Evolutionary conservation across 2,888 invertebrate species (phyloP).

Genomic region (Agrochola lychnidis): DNA sequence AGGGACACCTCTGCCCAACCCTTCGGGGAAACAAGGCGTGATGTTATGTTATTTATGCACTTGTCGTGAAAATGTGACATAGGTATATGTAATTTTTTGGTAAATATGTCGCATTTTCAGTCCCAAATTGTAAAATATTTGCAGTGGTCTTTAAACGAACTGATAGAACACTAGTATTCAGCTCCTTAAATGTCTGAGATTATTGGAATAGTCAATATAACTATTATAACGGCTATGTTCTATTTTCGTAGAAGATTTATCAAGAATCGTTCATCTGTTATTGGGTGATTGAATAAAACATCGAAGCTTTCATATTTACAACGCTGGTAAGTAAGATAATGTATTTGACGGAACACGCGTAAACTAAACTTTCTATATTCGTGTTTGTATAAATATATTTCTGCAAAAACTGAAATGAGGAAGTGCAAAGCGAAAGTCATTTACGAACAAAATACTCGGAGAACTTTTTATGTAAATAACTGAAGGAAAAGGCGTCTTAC

Average conservation of each 20-base stretch:
- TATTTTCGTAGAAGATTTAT: constrained; percentile 31
- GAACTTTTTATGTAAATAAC: constrained; percentile 88
- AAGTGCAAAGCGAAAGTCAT: constrained; percentile 85
- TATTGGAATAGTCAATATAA: constrained; percentile 11
- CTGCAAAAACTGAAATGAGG: constrained; percentile 69
- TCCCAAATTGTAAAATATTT: not conserved
- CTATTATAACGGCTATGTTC: not conserved
- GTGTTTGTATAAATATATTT: constrained; percentile 65
- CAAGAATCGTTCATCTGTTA: constrained; percentile 16
- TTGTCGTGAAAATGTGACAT: not conserved
- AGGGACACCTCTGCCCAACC: too few species aligned
- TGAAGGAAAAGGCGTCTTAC: constrained; percentile 85
- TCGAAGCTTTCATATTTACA: constrained; percentile 8
- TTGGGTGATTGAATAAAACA: constrained; percentile 18
- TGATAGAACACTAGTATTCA: not conserved
- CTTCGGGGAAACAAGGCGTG: too few species aligned
- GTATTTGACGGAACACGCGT: constrained; percentile 6
- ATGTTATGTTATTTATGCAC: too few species aligned
- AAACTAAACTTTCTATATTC: constrained; percentile 34
- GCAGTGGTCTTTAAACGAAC: not conserved
- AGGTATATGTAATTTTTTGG: not conserved
- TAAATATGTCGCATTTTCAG: not conserved
- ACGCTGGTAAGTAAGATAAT: constrained; percentile 11
- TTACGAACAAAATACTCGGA: constrained; percentile 83
- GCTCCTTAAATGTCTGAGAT: constrained; percentile 13